phyloP scores from a whole-genome alignment of 2,113 vertebrate genomes.

The Notothenia coriiceps region DNA sequence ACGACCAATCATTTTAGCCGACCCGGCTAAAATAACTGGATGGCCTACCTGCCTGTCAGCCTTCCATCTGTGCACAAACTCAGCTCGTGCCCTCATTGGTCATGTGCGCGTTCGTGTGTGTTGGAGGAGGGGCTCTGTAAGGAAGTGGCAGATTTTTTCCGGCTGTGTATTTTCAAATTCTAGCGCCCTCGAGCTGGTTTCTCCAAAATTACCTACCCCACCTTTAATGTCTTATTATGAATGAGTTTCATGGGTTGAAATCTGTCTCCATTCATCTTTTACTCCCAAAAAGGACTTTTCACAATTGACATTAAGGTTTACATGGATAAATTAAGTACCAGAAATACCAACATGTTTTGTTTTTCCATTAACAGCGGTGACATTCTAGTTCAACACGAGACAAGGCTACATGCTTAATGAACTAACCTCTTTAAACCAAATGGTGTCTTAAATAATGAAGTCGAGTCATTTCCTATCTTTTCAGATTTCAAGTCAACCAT shows the following conservation, averaged over 20 bases:
- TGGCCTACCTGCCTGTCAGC: no score
- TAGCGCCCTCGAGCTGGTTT: no score
- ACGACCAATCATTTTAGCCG: no score
- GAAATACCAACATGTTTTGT: neutral
- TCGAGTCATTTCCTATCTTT: conserved; percentile 15
- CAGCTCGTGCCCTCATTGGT: no score
- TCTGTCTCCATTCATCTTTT: neutral
- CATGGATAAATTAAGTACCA: neutral
- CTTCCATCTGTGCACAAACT: no score
- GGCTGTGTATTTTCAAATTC: no score
- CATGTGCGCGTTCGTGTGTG: no score
- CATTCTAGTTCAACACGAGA: neutral
- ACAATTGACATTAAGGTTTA: neutral
- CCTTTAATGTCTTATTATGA: neutral
- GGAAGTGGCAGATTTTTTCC: no score
- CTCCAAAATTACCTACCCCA: no score
- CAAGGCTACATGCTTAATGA: conserved; percentile 25
- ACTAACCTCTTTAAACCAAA: conserved; percentile 5
- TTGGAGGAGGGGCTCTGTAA: no score
- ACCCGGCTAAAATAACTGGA: no score
- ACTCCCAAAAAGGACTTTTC: neutral
- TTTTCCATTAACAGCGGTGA: neutral
- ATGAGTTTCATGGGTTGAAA: neutral
- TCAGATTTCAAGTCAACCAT: neutral
- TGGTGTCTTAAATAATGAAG: conserved; percentile 22